A percentile compares a stretch with the other conserved stretches of the same genome.
Conservation (phyloP, 2,797 vertebrate species). For the Crax fasciolata region DNA sequence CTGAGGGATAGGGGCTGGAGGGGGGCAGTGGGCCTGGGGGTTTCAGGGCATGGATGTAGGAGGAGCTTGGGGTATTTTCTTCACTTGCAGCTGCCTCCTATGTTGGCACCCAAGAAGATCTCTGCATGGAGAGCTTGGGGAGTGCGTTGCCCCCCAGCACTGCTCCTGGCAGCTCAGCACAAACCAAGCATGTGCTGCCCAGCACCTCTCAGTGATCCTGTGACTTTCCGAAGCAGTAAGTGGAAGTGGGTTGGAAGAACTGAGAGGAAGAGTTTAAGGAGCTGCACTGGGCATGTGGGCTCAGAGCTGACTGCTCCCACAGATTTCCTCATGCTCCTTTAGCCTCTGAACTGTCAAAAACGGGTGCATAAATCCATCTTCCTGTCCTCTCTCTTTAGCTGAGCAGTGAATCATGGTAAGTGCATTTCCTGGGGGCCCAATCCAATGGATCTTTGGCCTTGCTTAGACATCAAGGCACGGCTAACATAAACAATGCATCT, state of each 20-base stretch:
- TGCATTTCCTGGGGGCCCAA: background rate
- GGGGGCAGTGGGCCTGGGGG: background rate
- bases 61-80: background rate
- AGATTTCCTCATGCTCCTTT: background rate
- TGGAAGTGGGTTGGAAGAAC: background rate
- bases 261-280: background rate
- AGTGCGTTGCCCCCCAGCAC: background rate
- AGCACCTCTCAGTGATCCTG: background rate
- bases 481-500: background rate
- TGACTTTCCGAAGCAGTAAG: background rate
- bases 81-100: background rate
- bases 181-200: background rate
- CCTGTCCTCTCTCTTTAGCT: background rate
- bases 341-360: background rate
- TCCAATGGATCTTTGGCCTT: background rate
- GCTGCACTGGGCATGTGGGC: rapidly evolving
- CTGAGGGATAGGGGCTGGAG: background rate
- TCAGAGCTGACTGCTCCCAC: background rate
- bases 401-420: background rate
- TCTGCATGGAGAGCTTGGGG: background rate
- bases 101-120: background rate
- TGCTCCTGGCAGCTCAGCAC: background rate
- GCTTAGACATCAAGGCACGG: background rate
- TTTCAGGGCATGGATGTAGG: background rate
- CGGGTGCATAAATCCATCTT: background rate